These are phyloP conservation scores for Agrypnia vestita DNA, from an alignment of 1,140 invertebrate species.

Conservation along the genomic window DNA sequence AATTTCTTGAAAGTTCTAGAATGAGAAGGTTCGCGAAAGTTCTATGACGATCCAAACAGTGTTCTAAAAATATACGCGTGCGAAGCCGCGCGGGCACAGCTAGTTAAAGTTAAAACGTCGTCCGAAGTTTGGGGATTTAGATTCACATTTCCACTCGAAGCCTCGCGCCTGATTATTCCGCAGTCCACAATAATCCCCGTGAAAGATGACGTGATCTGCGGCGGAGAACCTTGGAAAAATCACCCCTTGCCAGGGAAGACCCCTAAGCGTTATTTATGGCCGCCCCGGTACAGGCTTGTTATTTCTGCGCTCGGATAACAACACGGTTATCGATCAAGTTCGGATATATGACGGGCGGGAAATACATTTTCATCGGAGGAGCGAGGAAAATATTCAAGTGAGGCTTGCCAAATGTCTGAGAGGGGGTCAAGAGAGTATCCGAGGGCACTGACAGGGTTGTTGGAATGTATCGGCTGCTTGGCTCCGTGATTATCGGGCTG, in stretches of 20 bases:
- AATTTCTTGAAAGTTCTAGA: too few species aligned
- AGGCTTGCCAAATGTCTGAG: not conserved
- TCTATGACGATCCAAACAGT: too few species aligned
- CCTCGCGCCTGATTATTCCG: not conserved
- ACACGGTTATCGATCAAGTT: constrained; percentile 58
- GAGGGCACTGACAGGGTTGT: constrained; percentile 3
- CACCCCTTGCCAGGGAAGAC: constrained; percentile 3
- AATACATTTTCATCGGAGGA: constrained; percentile 8
- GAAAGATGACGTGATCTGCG: constrained; percentile 44
- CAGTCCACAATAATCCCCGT: constrained; percentile 21
- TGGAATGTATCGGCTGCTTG: not conserved
- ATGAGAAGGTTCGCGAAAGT: too few species aligned
- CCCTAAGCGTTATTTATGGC: constrained; percentile 59
- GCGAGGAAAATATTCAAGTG: constrained; percentile 31
- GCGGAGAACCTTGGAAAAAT: constrained; percentile 40
- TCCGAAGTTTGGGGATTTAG: too few species aligned
- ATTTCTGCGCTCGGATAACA: constrained; percentile 58
- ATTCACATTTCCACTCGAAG: too few species aligned
- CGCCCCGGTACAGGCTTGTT: constrained; percentile 56
- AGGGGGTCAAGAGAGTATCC: not conserved
- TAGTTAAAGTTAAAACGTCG: too few species aligned
- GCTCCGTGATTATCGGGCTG: too few species aligned
- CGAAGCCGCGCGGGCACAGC: too few species aligned
- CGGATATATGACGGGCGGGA: constrained; percentile 47
- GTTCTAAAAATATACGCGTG: too few species aligned